Evolutionary conservation across 2,888 invertebrate species (phyloP), one percentile per base, ranked within the genome.

Genomic region (Brenthis daphne): DNA sequence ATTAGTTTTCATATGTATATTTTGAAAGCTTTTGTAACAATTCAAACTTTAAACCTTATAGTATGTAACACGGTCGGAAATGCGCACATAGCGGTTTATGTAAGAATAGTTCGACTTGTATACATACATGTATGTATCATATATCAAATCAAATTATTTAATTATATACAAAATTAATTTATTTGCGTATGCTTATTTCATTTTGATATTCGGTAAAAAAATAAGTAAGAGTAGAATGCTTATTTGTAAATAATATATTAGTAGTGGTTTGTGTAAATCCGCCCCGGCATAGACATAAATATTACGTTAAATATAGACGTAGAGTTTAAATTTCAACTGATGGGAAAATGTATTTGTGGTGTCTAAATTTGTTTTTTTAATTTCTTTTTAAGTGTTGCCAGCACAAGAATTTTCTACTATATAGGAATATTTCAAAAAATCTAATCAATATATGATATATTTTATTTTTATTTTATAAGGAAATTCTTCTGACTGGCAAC

Each of bases 221-320:
- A 50, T 61, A 67, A 69, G 63, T 57, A 65, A 73, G 67, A 56
- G 82, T 87, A 85, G 86, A 80, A 76, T 73, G 89, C 90, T 89
- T 89, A 84, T 86, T 85, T 91, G 89, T 91, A 91, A 84, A 90
- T 81, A 85, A 82, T 71, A 79, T 78, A 83, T 81, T 79, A 75
- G 88, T 91, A 90, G 90, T 81, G 74, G 82, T 86, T 84, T 86
- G 77, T 87, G 85, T 88, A 86, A 85, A 81, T 88, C 90, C 89
- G 89, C 86, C 88, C 90, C 80, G 69, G 77, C 73, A 69, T 75
- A 75, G 74, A 76, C 69, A 53, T 75, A 29, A 37, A 78, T 77
- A 76, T 80, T 83, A 79, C 73, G 76, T 80, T 83, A 66, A 66
- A 78, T 69, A 79, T 84, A 83, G 80, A 72, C 76, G 73, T 82